Conservation (phyloP, 2,113 vertebrate species). For the Dipodomys spectabilis region DNA sequence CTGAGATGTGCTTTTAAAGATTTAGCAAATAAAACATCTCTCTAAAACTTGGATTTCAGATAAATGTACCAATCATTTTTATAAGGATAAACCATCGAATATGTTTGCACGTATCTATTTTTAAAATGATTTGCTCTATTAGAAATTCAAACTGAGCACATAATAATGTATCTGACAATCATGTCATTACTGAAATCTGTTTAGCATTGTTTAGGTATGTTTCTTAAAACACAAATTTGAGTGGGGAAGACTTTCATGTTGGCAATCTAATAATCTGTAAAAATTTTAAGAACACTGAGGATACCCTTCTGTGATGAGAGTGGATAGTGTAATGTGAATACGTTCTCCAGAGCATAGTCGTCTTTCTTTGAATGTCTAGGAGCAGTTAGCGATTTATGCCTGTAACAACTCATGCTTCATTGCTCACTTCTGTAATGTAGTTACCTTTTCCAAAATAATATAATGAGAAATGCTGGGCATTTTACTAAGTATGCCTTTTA, state of each 20-base stretch:
- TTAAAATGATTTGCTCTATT: neutral
- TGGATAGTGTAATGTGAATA: neutral
- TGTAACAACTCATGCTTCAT: neutral
- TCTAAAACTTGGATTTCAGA: constrained; percentile 18
- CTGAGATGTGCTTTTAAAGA: neutral
- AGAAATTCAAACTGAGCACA: neutral
- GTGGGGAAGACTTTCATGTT: neutral
- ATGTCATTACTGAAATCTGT: neutral
- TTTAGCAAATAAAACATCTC: neutral
- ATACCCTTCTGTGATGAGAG: neutral
- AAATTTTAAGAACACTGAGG: constrained; percentile 5
- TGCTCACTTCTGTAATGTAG: neutral
- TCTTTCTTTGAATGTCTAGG: neutral
- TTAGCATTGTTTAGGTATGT: neutral
- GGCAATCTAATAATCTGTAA: neutral
- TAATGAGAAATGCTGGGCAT: neutral
- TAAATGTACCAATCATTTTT: constrained; percentile 8
- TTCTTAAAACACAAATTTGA: neutral
- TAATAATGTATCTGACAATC: neutral
- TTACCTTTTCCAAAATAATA: constrained; percentile 19
- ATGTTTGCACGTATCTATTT: neutral
- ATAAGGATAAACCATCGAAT: neutral
- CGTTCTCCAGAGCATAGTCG: neutral
- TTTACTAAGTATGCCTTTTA: too few species aligned
- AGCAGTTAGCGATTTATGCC: neutral